These are phyloP conservation scores for Athene cunicularia DNA, from an alignment of 2,113 vertebrate genomes.

Conservation along the genomic window DNA sequence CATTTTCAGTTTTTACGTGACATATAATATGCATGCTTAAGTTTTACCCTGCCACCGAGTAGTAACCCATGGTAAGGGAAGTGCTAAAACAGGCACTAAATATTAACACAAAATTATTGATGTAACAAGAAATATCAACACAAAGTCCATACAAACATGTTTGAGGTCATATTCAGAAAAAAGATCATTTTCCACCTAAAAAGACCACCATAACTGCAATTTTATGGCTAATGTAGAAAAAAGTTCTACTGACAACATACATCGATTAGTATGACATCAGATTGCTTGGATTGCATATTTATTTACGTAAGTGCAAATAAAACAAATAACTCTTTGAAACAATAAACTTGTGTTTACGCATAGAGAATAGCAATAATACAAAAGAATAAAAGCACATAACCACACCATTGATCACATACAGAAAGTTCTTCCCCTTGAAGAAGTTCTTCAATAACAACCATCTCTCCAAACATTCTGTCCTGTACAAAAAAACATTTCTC, in stretches of 20 bases:
- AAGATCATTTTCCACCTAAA: neutral
- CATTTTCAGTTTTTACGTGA: neutral
- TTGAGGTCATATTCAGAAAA: neutral
- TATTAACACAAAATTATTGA: neutral
- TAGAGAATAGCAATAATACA: neutral
- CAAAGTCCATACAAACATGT: neutral
- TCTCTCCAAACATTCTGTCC: constrained; percentile 85
- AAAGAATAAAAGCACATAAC: neutral
- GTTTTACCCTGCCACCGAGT: neutral
- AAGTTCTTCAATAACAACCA: constrained; percentile 88
- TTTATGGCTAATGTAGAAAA: neutral
- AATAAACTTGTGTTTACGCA: neutral
- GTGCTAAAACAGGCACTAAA: neutral
- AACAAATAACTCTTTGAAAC: neutral
- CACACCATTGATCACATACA: constrained; percentile 70
- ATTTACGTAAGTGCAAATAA: neutral
- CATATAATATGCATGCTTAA: neutral
- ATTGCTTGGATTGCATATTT: neutral
- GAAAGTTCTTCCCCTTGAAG: constrained; percentile 90
- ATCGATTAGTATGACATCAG: neutral
- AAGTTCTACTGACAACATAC: neutral
- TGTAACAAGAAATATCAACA: neutral
- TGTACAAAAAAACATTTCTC: constrained; percentile 20
- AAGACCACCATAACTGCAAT: neutral
- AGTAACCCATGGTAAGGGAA: neutral